A percentile compares a stretch with the other conserved stretches of the same genome.
Conservation (phyloP, 1,140 invertebrate genomes). For the Lucilia cuprina region DNA sequence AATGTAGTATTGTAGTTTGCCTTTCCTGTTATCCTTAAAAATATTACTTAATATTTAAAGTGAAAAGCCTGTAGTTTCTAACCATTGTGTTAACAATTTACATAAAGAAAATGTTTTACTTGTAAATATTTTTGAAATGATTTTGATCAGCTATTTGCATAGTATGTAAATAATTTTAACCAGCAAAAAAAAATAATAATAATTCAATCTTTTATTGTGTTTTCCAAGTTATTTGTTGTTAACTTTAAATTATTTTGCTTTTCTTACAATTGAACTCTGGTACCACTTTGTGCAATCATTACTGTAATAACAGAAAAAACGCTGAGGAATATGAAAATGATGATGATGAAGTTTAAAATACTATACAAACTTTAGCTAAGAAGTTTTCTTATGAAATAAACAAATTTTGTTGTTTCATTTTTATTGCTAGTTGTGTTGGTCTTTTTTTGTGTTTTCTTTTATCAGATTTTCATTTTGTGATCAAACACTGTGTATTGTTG, state of each 20-base stretch:
- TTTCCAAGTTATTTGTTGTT: not conserved
- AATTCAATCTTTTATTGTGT: not conserved
- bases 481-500: not conserved
- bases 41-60: too few species aligned
- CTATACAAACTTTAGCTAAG: not conserved
- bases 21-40: too few species aligned
- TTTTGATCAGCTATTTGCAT: too few species aligned
- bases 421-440: not conserved
- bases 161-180: not conserved
- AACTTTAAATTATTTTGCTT: constrained; percentile 4
- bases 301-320: not conserved
- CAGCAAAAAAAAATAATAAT: not conserved
- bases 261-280: constrained; percentile 10
- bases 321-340: too few species aligned
- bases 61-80: too few species aligned
- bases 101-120: too few species aligned
- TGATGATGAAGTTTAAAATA: too few species aligned
- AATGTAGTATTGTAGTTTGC: too few species aligned
- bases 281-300: not conserved
- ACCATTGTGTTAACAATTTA: too few species aligned
- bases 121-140: too few species aligned
- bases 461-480: not conserved
- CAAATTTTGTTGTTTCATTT: not conserved
- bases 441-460: not conserved
- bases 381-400: constrained; percentile 32